Conservation (phyloP, 2,888 invertebrate genomes). For the Dorcus parallelipipedus region DNA sequence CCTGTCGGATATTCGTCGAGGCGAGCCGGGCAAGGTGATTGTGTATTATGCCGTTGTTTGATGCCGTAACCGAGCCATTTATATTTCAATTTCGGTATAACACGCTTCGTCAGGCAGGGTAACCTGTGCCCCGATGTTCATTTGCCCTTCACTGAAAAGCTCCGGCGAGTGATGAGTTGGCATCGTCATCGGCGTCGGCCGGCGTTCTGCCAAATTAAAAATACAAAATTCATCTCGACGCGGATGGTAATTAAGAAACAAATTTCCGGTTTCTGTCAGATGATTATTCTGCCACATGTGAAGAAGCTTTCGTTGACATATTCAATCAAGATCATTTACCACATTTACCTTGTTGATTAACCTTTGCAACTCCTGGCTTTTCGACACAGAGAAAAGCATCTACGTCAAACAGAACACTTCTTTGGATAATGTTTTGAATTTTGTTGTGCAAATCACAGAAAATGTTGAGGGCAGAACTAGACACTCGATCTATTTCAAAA, state of each 20-base stretch:
- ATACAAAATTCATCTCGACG: not conserved
- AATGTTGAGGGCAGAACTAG: too few species aligned
- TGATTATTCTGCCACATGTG: too few species aligned
- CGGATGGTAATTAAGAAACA: not conserved
- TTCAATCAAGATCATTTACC: too few species aligned
- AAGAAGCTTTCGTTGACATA: too few species aligned
- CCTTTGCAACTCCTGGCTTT: too few species aligned
- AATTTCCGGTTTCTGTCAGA: not conserved
- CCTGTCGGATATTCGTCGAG: conserved; percentile 14
- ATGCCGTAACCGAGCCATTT: conserved; percentile 20
- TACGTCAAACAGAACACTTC: too few species aligned
- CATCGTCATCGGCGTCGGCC: not conserved
- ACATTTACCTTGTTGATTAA: too few species aligned
- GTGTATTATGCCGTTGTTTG: conserved; percentile 22
- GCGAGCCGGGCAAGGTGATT: conserved; percentile 23
- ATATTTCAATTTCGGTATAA: conserved; percentile 22
- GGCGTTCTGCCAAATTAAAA: not conserved
- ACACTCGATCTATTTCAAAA: too few species aligned
- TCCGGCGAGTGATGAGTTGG: too few species aligned
- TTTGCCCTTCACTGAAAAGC: conserved; percentile 7
- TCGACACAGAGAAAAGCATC: too few species aligned
- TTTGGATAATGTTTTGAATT: too few species aligned
- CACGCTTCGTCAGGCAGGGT: conserved; percentile 18
- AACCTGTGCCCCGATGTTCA: conserved; percentile 21
- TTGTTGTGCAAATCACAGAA: too few species aligned